phyloP scores from a whole-genome alignment of 2,113 vertebrate species.

The Apteryx owenii region DNA sequence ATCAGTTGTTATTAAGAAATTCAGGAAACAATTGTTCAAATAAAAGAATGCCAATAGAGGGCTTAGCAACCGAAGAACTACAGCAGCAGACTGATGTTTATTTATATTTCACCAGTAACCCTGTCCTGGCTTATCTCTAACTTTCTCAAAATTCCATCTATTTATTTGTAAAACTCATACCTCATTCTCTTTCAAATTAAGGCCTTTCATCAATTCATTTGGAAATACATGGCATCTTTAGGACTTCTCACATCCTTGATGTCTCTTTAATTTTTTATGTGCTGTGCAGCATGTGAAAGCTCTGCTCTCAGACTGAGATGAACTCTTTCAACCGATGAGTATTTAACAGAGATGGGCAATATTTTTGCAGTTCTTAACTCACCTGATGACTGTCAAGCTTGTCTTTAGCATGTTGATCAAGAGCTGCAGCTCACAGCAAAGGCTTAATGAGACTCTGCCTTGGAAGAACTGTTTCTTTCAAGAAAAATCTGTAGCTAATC shows the following conservation, averaged over 20 bases:
- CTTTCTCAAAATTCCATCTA: conserved; percentile 52
- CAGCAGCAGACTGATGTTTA: background rate
- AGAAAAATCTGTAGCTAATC: conserved; percentile 47
- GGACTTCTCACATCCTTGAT: conserved; percentile 57
- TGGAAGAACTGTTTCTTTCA: conserved; percentile 38
- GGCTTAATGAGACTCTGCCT: conserved; percentile 60
- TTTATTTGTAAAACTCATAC: conserved; percentile 73
- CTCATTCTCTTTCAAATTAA: conserved; percentile 75
- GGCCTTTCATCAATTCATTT: conserved; percentile 75
- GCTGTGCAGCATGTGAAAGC: background rate
- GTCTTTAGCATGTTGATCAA: conserved; percentile 33
- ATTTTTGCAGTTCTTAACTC: conserved; percentile 47
- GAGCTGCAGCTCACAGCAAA: conserved; percentile 59
- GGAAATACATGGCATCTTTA: conserved; percentile 64
- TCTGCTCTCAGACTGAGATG: background rate
- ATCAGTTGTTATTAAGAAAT: conserved; percentile 56
- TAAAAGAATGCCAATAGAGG: conserved; percentile 23
- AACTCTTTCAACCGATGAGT: conserved; percentile 39
- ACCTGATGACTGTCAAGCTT: conserved; percentile 33
- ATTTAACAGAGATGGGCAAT: conserved; percentile 26
- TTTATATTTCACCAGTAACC: conserved; percentile 40
- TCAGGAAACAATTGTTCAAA: conserved; percentile 71
- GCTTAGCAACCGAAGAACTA: background rate
- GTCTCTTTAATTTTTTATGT: conserved; percentile 71
- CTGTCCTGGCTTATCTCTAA: background rate